Base-by-base conservation (phyloP, 2,888 invertebrate genomes). In the Lepidochrysops patricia region DNA sequence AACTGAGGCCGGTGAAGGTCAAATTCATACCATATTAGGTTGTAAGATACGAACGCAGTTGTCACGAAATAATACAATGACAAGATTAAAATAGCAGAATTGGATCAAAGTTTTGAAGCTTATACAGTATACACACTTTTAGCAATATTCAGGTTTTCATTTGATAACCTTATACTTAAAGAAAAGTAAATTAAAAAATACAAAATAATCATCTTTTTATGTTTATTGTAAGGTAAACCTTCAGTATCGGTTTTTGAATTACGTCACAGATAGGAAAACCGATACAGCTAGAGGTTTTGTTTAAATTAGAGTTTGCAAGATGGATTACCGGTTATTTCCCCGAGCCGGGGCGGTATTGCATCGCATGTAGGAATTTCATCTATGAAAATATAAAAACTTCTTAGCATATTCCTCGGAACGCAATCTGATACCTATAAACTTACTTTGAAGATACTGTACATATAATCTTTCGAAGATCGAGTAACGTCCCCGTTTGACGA, bases 301-400 rank as follows among this genome's bases (percentile, higher is more conserved):
- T 54, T 54, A 29, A 54, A 54, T 54, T 54, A 23, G 27, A 54
- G 32, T 54, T 54, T 54, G 54, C 32, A 15, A 54, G 54, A 54
- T 32, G 54, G 54, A 54, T 54, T 54, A 54, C 54, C 32, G 29
- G 54, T 19, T 9, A 19, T 49, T 49, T 49, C 48, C 25, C 9
- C 12, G 23, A 32, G 13, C 19, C 19, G 19, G 12, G 29, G 19
- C 32, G 12, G 27, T 29, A 32, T 29, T 54, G 29, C 29, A 54
- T 12, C 54, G 32, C 54, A 54, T 15, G 52, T 26, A 13, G 5
- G 29, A 29, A 32, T 32, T 54, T 54, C 32, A 54, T 54, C 29
- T 54, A 32, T 29, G 29, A 32, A 50, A 43, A 43, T 43, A 32
- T 54, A 32, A 29, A 57, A 57, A 35, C 26, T 23, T 35, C 34